Evolutionary conservation across 2,797 vertebrate species (phyloP).

Genomic region (Dipus sagitta): DNA sequence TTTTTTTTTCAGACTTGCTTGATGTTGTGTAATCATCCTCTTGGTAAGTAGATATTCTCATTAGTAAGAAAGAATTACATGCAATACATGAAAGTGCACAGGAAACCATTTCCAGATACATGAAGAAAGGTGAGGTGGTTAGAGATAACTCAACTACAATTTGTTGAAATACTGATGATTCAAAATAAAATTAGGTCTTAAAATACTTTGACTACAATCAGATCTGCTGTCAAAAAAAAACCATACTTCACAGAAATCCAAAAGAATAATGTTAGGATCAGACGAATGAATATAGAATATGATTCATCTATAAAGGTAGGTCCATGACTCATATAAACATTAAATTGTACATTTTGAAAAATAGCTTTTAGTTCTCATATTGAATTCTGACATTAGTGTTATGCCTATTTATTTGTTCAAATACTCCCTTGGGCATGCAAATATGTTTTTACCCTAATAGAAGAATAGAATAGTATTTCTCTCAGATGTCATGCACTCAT

Average conservation of each 20-base stretch:
- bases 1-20: not conserved
- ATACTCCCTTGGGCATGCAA: not conserved
- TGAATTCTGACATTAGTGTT: not conserved
- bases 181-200: not conserved
- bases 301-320: not conserved
- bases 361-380: not conserved
- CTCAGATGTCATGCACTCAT: not conserved
- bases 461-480: not conserved
- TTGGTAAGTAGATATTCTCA: not conserved
- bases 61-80: not conserved
- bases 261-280: not conserved
- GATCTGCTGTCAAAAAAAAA: not conserved
- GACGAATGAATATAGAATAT: not conserved
- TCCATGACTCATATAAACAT: not conserved
- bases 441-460: not conserved
- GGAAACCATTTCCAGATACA: not conserved
- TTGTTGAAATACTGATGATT: not conserved
- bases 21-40: not conserved
- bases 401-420: not conserved
- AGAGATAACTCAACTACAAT: not conserved
- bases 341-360: not conserved
- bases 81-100: not conserved
- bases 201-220: not conserved
- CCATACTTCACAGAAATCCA: not conserved
- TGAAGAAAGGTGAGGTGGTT: not conserved